These are phyloP conservation scores for Orchesella cincta DNA, from an alignment of 1,140 invertebrate species.

Conservation along the genomic window DNA sequence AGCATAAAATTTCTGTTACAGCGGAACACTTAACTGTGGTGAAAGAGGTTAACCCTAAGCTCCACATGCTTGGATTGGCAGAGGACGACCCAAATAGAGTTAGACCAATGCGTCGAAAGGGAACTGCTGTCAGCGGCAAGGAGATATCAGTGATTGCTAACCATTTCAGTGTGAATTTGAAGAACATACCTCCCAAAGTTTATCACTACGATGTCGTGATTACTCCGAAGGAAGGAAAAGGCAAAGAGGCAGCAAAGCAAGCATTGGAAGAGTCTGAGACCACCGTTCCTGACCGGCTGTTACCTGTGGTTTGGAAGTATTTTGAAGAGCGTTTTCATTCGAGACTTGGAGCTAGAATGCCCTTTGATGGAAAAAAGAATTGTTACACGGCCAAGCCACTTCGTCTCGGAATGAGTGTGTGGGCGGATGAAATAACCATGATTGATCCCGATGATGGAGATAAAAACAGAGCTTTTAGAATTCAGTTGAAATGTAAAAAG, in stretches of 20 bases:
- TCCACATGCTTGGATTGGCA: not conserved
- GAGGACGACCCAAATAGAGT: not conserved
- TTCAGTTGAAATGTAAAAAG: not conserved
- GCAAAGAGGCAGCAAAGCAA: not conserved
- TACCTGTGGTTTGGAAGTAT: not conserved
- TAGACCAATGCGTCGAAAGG: not conserved
- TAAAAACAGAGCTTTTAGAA: not conserved
- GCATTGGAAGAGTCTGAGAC: not conserved
- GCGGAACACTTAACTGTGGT: too few species aligned
- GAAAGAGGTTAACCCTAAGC: not conserved
- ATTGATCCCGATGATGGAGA: not conserved
- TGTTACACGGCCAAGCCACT: not conserved
- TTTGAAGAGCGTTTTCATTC: not conserved
- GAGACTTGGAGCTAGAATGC: not conserved
- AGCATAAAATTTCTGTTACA: too few species aligned
- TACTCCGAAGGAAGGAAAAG: not conserved
- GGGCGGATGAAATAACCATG: not conserved
- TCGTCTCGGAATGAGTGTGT: not conserved
- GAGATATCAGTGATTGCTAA: not conserved
- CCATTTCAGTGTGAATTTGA: not conserved
- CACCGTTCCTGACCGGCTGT: not conserved
- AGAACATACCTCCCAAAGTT: not conserved
- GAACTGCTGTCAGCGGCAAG: not conserved
- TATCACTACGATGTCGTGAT: slow-evolving; percentile 3
- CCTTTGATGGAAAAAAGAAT: slow-evolving; percentile 4